Conservation (phyloP, 2,113 vertebrate species). For the Peromyscus californicus region DNA sequence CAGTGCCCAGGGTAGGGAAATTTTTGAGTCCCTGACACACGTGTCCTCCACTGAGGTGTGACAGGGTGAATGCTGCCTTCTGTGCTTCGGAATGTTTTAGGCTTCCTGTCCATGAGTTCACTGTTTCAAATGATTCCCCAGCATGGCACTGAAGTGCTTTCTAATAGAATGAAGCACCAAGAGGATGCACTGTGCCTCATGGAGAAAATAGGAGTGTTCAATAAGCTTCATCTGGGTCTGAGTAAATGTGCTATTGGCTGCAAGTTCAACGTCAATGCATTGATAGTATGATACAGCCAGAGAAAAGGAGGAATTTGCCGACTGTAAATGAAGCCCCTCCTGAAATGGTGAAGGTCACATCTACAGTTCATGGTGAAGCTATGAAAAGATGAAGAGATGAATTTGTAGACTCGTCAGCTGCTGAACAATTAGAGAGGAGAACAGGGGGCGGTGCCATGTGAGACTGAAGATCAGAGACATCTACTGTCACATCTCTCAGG, state of each 20-base stretch:
- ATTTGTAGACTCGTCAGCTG: background rate
- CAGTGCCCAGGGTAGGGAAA: accelerated
- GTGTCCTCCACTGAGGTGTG: background rate
- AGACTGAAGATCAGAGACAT: background rate
- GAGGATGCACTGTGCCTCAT: background rate
- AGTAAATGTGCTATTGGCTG: accelerated
- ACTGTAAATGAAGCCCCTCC: too few species aligned
- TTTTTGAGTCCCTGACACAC: accelerated
- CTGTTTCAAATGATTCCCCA: background rate
- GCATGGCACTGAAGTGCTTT: background rate
- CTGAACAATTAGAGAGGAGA: background rate
- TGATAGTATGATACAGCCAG: too few species aligned
- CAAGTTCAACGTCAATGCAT: background rate
- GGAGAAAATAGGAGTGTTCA: background rate
- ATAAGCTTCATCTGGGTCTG: background rate
- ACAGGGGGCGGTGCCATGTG: accelerated
- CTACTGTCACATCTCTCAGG: background rate
- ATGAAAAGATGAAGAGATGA: background rate
- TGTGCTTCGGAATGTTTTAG: too few species aligned
- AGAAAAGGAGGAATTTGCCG: background rate
- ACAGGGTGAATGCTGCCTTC: too few species aligned
- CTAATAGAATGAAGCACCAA: background rate
- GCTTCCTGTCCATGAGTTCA: background rate
- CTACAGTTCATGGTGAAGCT: background rate
- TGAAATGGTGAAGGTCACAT: background rate